phyloP scores from a whole-genome alignment of 2,888 invertebrate genomes.

The Seira ritae region DNA sequence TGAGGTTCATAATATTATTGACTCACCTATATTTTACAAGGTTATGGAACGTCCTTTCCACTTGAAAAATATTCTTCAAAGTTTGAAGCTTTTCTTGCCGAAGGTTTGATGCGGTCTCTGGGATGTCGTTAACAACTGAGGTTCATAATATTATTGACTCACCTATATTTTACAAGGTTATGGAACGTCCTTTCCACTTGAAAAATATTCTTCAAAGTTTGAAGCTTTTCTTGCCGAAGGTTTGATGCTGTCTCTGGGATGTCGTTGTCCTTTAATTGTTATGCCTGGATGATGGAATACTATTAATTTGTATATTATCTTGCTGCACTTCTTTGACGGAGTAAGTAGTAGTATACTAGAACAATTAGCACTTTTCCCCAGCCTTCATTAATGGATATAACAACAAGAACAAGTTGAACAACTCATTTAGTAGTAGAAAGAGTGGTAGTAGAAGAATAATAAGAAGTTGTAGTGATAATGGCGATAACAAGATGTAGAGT shows the following conservation, averaged over 20 bases:
- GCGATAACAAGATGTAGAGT: neutral
- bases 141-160: conserved; percentile 21
- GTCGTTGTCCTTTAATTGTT: neutral
- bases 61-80: conserved; percentile 42
- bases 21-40: conserved; percentile 59
- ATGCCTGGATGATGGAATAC: neutral
- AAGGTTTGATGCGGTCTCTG: no score
- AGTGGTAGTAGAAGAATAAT: conserved; percentile 21
- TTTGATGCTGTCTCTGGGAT: no score
- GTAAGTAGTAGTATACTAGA: conserved; percentile 16
- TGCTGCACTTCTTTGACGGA: neutral
- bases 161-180: conserved; percentile 60
- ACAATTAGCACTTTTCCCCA: conserved; percentile 46
- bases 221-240: no score
- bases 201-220: conserved; percentile 31
- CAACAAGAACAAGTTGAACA: neutral
- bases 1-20: neutral
- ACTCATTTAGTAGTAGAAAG: neutral
- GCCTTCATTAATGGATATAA: conserved; percentile 42
- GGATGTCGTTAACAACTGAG: neutral
- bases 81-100: no score
- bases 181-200: conserved; percentile 54
- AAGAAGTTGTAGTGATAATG: neutral
- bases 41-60: conserved; percentile 54
- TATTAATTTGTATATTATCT: no score